A percentile compares a stretch with the other conserved stretches of the same genome.
These are phyloP conservation scores for Tenthredo amoena DNA, from an alignment of 2,888 invertebrate species.

Conservation along the genomic window DNA sequence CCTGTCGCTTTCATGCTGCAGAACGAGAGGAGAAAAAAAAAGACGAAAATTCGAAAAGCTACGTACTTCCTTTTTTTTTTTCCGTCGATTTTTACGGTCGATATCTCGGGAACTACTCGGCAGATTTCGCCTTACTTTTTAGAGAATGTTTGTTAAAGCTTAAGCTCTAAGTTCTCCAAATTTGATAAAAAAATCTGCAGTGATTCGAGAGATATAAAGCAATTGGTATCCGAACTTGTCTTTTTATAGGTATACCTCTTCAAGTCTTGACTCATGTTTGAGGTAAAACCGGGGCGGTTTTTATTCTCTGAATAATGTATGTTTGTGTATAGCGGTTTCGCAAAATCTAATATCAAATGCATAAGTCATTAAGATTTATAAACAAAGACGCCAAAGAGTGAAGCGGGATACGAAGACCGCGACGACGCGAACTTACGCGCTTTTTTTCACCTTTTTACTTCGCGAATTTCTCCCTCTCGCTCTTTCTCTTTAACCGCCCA, in stretches of 20 bases:
- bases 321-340: background rate
- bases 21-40: background rate
- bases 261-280: background rate
- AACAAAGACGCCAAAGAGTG: slow-evolving; percentile 37
- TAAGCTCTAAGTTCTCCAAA: too few species aligned
- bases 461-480: background rate
- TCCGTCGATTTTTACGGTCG: background rate
- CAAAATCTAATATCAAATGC: slow-evolving; percentile 43
- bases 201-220: background rate
- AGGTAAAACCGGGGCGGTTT: slow-evolving; percentile 25
- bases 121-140: background rate
- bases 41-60: background rate
- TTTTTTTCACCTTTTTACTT: slow-evolving; percentile 18
- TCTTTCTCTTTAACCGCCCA: background rate
- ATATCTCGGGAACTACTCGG: background rate
- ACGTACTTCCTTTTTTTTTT: background rate
- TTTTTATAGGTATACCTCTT: background rate
- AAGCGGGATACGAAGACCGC: background rate
- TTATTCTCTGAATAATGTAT: slow-evolving; percentile 40
- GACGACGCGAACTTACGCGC: background rate
- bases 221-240: background rate
- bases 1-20: background rate
- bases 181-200: background rate
- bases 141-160: background rate
- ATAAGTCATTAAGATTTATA: slow-evolving; percentile 54